Evolutionary conservation across 37 sponge, comb jelly and placozoan genomes (phyloP), one percentile per base, ranked within the genome.

Genomic region (Beroe ovata): DNA sequence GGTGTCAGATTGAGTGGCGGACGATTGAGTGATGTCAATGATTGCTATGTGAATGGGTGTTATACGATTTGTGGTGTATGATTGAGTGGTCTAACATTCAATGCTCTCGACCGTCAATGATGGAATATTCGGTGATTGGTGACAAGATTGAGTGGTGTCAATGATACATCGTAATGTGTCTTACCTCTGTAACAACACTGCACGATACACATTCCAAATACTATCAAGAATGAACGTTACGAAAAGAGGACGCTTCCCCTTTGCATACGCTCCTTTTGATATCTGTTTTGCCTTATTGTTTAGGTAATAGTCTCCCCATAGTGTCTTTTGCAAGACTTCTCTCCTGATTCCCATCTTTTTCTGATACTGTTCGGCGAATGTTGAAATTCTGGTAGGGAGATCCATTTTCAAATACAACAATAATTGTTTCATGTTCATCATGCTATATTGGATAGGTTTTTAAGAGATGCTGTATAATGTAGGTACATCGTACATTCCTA

Each of bases 241-340:
- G 93, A 98, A 98, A 16, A 98, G 91, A 22, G 99, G 99, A 66
- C 94, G 94, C 94, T 98, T 98, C 34, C 95, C 96, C 39, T 94
- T 95, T 28, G 92, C 92, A 93, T 92, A 91, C 34, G 99, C 99
- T 54, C 96, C 96, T 90, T 93, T 94, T 66, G 89, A 90, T 39
- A 98, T 93, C 32, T 95, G 60, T 39, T 94, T 93, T n/a, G 93
- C 72, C 72, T 98, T 98, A 42, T 89, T 90, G 60, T 94, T 94
- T 60, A 98, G 90, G 89, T 89, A 95, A 88, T 71, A 98, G 60
- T 98, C 94, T n/a, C 99, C 99, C 99, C 99, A 98, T n/a, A 98
- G 91, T 16, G 99, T 98, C 39, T 92, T 93, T 35, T 69, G 40
- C 1, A 98, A 90, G 1, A 95, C 89, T 19, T 91, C 91, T n/a